These are phyloP conservation scores for Salvator merianae DNA, from an alignment of 2,113 vertebrate genomes.

Conservation along the genomic window DNA sequence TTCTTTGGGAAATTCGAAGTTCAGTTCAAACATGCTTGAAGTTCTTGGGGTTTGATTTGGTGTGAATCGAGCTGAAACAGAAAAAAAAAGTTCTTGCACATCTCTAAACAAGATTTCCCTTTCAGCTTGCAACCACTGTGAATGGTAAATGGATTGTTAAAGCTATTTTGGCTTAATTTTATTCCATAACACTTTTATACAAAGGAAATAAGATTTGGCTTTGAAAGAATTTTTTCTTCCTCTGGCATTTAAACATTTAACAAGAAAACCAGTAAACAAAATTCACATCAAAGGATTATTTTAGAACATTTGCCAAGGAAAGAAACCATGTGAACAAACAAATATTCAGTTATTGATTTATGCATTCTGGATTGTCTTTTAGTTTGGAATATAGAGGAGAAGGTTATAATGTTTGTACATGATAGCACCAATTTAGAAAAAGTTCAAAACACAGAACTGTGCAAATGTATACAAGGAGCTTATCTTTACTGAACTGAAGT, in stretches of 20 bases:
- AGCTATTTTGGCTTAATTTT: background rate
- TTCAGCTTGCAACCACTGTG: background rate
- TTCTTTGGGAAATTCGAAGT: too few species aligned
- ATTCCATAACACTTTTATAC: background rate
- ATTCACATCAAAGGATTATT: background rate
- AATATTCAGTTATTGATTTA: background rate
- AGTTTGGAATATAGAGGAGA: too few species aligned
- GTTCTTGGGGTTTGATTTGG: too few species aligned
- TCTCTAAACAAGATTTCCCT: background rate
- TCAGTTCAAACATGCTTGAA: too few species aligned
- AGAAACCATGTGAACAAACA: background rate
- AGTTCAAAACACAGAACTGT: background rate
- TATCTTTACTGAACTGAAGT: background rate
- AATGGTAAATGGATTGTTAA: too few species aligned
- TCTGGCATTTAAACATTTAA: background rate
- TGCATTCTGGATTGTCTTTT: background rate
- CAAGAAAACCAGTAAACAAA: background rate
- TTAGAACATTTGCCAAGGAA: background rate
- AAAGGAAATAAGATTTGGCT: background rate
- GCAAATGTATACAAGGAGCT: background rate
- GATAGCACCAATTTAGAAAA: background rate
- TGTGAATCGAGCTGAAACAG: too few species aligned
- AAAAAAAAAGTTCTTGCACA: background rate
- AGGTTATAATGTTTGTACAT: too few species aligned
- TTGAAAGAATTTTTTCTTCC: background rate